Conservation (phyloP, 1,140 invertebrate species). For the Oreohelix idahoensis region DNA sequence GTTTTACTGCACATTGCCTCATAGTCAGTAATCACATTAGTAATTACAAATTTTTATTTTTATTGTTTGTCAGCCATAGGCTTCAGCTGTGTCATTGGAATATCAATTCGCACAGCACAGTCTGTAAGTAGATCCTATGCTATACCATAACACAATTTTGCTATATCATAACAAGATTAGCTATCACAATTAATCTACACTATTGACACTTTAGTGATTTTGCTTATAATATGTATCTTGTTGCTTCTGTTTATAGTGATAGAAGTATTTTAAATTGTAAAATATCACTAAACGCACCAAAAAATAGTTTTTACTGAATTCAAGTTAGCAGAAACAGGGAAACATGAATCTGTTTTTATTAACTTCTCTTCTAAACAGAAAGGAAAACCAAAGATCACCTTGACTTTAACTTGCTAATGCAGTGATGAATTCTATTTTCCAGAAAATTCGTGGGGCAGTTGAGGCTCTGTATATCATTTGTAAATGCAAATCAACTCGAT, state of each 20-base stretch:
- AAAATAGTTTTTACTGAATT: too few relatives aligned
- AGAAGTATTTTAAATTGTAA: too few relatives aligned
- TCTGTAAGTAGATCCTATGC: slow-evolving; percentile 79
- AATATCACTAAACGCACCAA: too few relatives aligned
- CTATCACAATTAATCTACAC: not conserved
- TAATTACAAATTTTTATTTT: not conserved
- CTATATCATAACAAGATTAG: too few relatives aligned
- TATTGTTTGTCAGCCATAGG: slow-evolving; percentile 85
- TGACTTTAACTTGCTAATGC: not conserved
- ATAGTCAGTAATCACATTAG: not conserved
- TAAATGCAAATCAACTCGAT: slow-evolving; percentile 86
- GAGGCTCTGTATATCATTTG: slow-evolving; percentile 93
- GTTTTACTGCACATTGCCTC: too few relatives aligned
- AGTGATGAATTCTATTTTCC: slow-evolving; percentile 55
- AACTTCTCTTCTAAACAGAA: too few relatives aligned
- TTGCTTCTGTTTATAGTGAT: too few relatives aligned
- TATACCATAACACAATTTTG: too few relatives aligned
- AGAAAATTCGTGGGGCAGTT: slow-evolving; percentile 86
- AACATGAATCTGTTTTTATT: too few relatives aligned
- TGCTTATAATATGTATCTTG: too few relatives aligned
- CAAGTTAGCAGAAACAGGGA: too few relatives aligned
- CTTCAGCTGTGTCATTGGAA: slow-evolving; percentile 86
- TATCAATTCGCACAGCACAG: slow-evolving; percentile 88
- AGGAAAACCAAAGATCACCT: too few relatives aligned
- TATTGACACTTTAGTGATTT: not conserved